Evolutionary conservation across 2,797 vertebrate genomes (phyloP), one percentile per base, ranked within the genome.

Genomic region (Paguma larvata): DNA sequence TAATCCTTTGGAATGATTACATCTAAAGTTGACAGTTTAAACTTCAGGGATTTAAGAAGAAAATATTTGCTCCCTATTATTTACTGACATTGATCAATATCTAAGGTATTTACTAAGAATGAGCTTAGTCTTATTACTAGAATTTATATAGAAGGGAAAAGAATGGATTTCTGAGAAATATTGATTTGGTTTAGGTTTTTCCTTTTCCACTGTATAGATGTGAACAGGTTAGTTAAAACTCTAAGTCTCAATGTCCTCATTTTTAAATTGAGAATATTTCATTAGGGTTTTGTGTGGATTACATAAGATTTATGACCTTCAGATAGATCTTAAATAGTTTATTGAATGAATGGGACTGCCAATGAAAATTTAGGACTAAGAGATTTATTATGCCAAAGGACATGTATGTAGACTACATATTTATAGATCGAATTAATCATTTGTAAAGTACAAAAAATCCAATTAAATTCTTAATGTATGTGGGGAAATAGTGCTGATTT

Each of bases 361-460:
- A 56, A 44, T 48, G 63, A 59, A 62, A 84, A 84, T 44, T 92
- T 63, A 94, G 21, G 25, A 41, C 32, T 85, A 83, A 67, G 34
- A 78, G 30, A 83, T 70, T 79, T 96, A 25, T 87, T 92, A 78
- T 65, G 34, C 14, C 46, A 83, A 1, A 75, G 85, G 7, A 51
- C 32, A 90, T 82, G 3, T 30, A 51, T 85, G 30, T 78, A 82
- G 46, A 56, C 18, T 78, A 48, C 34, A 78, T 70, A 63, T 94
- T 83, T 46, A 72, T 67, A 38, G 65, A 73, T 67, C 78, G 56
- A 21, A 2, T 83, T 30, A 94, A 65, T 41, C 3, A 63, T 67
- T 78, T 95, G 65, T 73, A 92, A 82, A 85, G 79, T 48, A 23
- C 14, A 82, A 89, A 84, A n/a, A 38, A 68, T 72, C 75, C 30